These are phyloP conservation scores for Clarias macrocephalus DNA, from an alignment of 2,113 vertebrate species.

Conservation along the genomic window DNA sequence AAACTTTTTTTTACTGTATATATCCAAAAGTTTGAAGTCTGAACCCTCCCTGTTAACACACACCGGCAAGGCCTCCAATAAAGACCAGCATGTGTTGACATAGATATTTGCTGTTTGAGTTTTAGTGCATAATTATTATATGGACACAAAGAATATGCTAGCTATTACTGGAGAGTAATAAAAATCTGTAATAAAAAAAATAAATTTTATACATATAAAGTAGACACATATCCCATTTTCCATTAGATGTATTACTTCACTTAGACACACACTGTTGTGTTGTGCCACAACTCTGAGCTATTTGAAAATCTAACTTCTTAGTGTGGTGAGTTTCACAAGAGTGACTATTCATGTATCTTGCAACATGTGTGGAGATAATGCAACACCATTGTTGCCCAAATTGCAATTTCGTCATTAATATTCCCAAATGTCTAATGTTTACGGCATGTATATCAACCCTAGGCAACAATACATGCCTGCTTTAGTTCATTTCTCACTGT, in stretches of 20 bases:
- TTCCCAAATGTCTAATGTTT: background rate
- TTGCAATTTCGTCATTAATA: background rate
- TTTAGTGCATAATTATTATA: background rate
- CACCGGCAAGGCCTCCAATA: too few relatives aligned
- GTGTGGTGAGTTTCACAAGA: background rate
- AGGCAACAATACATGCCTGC: slow-evolving; percentile 1
- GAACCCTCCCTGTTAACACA: too few relatives aligned
- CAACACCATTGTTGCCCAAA: background rate
- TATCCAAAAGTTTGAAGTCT: too few relatives aligned
- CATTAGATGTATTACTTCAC: background rate
- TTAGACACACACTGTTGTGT: background rate
- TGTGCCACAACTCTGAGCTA: background rate
- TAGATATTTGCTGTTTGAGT: too few relatives aligned
- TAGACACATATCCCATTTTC: background rate
- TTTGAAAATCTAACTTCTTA: background rate
- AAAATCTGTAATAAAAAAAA: background rate
- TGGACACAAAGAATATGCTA: background rate
- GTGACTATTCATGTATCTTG: background rate
- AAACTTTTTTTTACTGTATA: too few relatives aligned
- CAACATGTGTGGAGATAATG: background rate
- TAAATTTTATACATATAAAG: background rate
- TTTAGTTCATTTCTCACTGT: background rate
- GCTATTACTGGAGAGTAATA: background rate
- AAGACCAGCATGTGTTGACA: too few relatives aligned
- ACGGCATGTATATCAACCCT: background rate